Base-by-base conservation (phyloP, 2,113 vertebrate species). In the Reinhardtius hippoglossoides region DNA sequence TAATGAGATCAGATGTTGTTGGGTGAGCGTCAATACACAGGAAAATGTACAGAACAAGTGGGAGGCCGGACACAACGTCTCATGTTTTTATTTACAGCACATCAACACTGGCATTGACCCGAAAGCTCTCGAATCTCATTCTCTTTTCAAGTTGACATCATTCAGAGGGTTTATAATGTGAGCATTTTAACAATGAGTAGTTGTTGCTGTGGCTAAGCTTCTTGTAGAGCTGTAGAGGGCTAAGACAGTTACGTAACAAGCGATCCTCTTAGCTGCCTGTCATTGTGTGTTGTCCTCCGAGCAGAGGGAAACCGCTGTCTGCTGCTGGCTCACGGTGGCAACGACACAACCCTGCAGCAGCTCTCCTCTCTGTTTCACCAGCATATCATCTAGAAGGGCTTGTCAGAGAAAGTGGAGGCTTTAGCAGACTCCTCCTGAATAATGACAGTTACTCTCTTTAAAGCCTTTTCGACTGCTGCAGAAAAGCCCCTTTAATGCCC, bases 231-330 rank as follows among this genome's bases (percentile, higher is more conserved):
- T n/a, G 50, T 2, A n/a, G 50, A 54, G 6, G 31, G 52, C 60
- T 80, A 62, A 86, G 67, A 15, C 48, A 0, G 14, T 93, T 89
- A 80, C 16, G 46, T 88, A 90, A 88, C 44, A 56, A 20, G 56
- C 9, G 48, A 85, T 83, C 84, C 65, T 85, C 83, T 86, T 69
- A 76, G 58, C 65, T 21, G 71, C 63, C 64, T 68, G 71, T 75
- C 85, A 82, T 68, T 71, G 75, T 50, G 68, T 21, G 71, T 80
- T 70, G 81, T 80, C 58, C 40, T 35, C 50, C 50, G 20, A 54
- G 18, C 50, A 54, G 50, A 54, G 69, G 13, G 12, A 4, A 59
- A 21, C 61, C 5, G 48, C 65, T 58, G 60, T 16, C 6, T 50
- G 16, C 46, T 0, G 44, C 44, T 46, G 44, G 44, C 16, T 5